A percentile compares a stretch with the other conserved stretches of the same genome.
Evolutionary conservation across 2,113 vertebrate genomes (phyloP).

Genomic region (Steatornis caripensis): DNA sequence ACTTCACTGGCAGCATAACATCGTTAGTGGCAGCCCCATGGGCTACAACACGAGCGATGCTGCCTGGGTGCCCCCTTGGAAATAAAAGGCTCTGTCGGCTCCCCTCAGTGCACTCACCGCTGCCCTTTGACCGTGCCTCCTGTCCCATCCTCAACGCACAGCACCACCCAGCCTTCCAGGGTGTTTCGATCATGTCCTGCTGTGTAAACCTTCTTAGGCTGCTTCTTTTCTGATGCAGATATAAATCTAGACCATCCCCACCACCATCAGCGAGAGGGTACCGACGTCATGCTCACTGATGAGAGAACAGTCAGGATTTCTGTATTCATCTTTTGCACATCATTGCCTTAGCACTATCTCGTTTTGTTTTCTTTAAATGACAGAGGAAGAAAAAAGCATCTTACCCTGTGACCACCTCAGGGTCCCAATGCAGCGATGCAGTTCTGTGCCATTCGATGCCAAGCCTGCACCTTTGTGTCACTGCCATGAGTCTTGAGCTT

Average conservation of each 20-base stretch:
- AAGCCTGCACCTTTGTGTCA: not conserved
- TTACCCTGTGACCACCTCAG: not conserved
- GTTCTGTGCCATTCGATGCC: not conserved
- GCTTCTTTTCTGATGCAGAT: not conserved
- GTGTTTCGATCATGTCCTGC: not conserved
- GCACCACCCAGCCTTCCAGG: not conserved
- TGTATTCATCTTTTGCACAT: not conserved
- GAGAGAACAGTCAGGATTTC: not conserved
- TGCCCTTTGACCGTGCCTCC: accelerated
- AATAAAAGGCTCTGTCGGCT: not conserved
- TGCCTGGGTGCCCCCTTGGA: not conserved
- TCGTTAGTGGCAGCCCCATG: accelerated
- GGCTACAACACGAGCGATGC: not conserved
- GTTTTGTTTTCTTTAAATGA: not conserved
- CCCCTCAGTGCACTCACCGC: not conserved
- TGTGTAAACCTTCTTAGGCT: not conserved
- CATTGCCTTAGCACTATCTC: not conserved
- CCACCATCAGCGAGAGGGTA: not conserved
- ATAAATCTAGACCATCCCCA: not conserved
- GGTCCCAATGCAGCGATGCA: not conserved
- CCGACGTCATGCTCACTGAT: accelerated
- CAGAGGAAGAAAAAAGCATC: not conserved
- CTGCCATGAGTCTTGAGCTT: not conserved
- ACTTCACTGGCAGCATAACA: not conserved
- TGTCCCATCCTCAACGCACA: accelerated